A percentile compares a stretch with the other conserved stretches of the same genome.
Evolutionary conservation across 2,113 vertebrate species (phyloP).

Genomic region (Apeltes quadracus): DNA sequence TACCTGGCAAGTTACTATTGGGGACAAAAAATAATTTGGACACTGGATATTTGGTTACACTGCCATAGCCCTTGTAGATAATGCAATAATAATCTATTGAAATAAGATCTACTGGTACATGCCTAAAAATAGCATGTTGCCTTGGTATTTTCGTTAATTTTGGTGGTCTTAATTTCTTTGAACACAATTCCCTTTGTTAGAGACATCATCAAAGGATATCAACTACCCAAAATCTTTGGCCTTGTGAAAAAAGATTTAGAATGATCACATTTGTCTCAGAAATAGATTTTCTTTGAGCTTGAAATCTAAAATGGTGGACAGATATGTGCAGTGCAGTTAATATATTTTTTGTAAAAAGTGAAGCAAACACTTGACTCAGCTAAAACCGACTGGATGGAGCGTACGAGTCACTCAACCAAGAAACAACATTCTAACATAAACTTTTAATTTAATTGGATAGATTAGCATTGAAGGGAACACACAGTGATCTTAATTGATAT

Average conservation of each 20-base stretch:
- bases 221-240: background rate
- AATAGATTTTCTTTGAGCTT: background rate
- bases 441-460: background rate
- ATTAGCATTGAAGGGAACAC: background rate
- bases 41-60: conserved; percentile 5
- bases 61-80: background rate
- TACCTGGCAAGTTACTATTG: conserved; percentile 56
- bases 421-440: conserved; percentile 36
- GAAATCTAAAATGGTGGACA: conserved; percentile 23
- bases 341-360: conserved; percentile 27
- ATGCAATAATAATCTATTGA: background rate
- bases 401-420: conserved; percentile 38
- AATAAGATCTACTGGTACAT: background rate
- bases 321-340: conserved; percentile 23
- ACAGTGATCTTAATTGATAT: background rate
- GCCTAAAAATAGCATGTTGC: background rate
- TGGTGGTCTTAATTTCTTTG: background rate
- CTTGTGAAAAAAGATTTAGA: background rate
- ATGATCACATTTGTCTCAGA: background rate
- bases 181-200: background rate
- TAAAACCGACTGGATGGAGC: no score
- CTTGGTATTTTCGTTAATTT: background rate
- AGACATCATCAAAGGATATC: background rate
- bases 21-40: conserved; percentile 35
- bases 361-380: conserved; percentile 25